Evolutionary conservation across 2,888 invertebrate species (phyloP), one percentile per base, ranked within the genome.

Genomic region (Diarsia mendica): DNA sequence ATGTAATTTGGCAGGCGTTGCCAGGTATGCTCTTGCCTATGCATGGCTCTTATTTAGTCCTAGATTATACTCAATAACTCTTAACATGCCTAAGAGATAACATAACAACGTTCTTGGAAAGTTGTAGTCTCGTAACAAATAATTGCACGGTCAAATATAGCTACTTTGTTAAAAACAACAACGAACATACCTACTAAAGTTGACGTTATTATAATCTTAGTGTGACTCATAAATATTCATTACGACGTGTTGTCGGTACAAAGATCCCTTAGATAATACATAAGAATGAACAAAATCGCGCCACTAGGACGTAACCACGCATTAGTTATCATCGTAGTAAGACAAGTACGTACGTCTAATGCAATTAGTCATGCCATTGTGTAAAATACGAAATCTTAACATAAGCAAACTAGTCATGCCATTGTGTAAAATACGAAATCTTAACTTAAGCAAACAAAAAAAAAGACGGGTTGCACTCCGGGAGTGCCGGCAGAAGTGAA

Each of bases 171-270:
- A 55, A 46, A 58, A 9, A 33, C 48, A 23, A 58, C 9, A 58
- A 75, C 4, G 58, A 48, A 20, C 58, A 15, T 55, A 60, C 11
- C n/a, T n/a, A n/a, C n/a, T n/a, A 18, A 51, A 76, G 46, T 33
- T 44, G 9, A 9, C 39, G 49, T n/a, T 9, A 9, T n/a, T 33
- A 18, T n/a, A n/a, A 77, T 51, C 28, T 44, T 61, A 63, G 18
- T n/a, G 46, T 20, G 23, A 28, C 39, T 75, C 46, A 77, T 66
- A 20, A 53, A 53, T 74, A 77, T 77, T 66, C 11, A 77, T 46
- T 13, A n/a, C 15, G 11, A n/a, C 15, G 11, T 33, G 20, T 77
- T 28, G 46, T 68, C 18, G 44, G 76, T 61, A 51, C 49, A 51
- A 77, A 63, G 68, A 48, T 75, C 66, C 51, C 46, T 53, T 20